A percentile compares a stretch with the other conserved stretches of the same genome.
Evolutionary conservation across 2,113 vertebrate species (phyloP).

Genomic region (Pandion haliaetus): DNA sequence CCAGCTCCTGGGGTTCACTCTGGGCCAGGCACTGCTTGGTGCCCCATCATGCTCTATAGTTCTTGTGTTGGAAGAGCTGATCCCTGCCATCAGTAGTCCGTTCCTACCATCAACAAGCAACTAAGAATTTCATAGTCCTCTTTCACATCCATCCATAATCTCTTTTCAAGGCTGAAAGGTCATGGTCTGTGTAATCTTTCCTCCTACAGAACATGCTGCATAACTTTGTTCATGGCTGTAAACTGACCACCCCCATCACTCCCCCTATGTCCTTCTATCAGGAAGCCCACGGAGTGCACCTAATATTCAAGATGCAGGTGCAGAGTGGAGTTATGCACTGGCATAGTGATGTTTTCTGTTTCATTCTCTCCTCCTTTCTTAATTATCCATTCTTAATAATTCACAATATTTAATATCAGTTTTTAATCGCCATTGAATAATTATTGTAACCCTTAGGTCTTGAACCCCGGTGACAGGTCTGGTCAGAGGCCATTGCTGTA

Average conservation of each 20-base stretch:
- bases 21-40: not conserved
- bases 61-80: not conserved
- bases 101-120: not conserved
- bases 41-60: not conserved
- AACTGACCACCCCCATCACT: not conserved
- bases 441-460: not conserved
- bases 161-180: not conserved
- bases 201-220: not conserved
- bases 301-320: not conserved
- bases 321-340: not conserved
- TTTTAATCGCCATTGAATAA: not conserved
- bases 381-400: not conserved
- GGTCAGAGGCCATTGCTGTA: not conserved
- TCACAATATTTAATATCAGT: not conserved
- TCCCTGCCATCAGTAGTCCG: rapidly evolving
- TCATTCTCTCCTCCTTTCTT: not conserved
- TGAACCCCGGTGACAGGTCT: not conserved
- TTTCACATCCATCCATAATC: not conserved
- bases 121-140: not conserved
- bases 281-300: rapidly evolving
- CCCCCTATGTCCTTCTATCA: not conserved
- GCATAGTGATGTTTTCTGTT: not conserved
- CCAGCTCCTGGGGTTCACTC: not conserved
- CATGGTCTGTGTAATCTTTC: not conserved
- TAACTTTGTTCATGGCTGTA: not conserved